Evolutionary conservation across 2,797 vertebrate species (phyloP).

Genomic region (Atherinosoma microstoma): DNA sequence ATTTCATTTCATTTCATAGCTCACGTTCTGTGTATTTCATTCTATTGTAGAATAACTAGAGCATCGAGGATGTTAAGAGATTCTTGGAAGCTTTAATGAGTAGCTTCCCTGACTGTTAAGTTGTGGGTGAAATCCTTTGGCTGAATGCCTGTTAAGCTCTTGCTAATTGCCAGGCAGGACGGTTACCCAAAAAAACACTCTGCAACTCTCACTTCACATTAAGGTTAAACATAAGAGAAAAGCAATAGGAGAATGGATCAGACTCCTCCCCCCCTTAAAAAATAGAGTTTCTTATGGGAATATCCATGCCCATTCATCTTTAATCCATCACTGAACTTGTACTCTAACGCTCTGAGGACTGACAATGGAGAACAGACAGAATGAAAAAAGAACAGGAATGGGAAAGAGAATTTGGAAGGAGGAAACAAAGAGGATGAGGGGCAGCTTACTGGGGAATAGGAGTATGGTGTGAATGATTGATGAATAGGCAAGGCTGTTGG

Average conservation of each 20-base stretch:
- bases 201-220: conserved; percentile 60
- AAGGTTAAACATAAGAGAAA: conserved; percentile 47
- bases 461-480: conserved; percentile 86
- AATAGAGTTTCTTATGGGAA: conserved; percentile 64
- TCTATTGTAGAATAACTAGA: conserved; percentile 5
- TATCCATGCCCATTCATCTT: conserved; percentile 76
- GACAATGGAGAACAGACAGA: conserved; percentile 66
- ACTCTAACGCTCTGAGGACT: conserved; percentile 61
- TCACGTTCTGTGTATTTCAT: conserved; percentile 5
- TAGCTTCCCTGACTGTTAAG: conserved; percentile 40
- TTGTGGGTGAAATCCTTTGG: conserved; percentile 45
- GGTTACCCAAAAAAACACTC: conserved; percentile 57
- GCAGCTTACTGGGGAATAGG: conserved; percentile 77
- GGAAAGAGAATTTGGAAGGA: conserved; percentile 64
- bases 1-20: no score
- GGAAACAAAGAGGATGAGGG: conserved; percentile 60
- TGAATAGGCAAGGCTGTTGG: conserved; percentile 79
- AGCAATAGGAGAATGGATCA: conserved; percentile 47
- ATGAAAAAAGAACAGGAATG: conserved; percentile 51
- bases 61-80: conserved; percentile 12
- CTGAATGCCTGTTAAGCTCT: conserved; percentile 37
- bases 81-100: conserved; percentile 42
- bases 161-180: conserved; percentile 51
- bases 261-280: conserved; percentile 46
- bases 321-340: conserved; percentile 74